Percentiles rank a stretch among this genome's conserved stretches.
Conservation (phyloP, 2,113 vertebrate species). For the Lutjanus erythropterus region DNA sequence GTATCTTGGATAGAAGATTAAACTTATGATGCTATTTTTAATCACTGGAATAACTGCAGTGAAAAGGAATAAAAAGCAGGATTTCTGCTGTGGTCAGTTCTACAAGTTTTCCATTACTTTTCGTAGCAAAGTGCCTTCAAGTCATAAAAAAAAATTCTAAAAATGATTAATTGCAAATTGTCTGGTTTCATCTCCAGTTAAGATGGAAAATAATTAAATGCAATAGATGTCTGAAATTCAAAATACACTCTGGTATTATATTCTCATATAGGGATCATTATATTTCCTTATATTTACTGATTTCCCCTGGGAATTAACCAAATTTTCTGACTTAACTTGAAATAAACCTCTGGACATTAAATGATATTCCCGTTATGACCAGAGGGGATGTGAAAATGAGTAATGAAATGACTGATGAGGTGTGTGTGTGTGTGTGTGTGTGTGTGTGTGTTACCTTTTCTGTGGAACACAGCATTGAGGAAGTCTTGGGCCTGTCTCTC, state of each 20-base stretch:
- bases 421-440: constrained; percentile 36
- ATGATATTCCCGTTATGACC: constrained; percentile 22
- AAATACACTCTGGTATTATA: not conserved
- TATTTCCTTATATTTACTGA: constrained; percentile 3
- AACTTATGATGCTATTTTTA: not conserved
- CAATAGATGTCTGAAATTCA: not conserved
- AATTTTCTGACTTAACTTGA: constrained; percentile 35
- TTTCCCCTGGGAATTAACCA: constrained; percentile 41
- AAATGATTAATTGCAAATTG: constrained; percentile 16
- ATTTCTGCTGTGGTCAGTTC: not conserved
- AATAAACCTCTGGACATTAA: constrained; percentile 26
- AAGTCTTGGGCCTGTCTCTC: constrained; percentile 98
- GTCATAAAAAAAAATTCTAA: not conserved
- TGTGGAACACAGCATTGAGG: constrained; percentile 99
- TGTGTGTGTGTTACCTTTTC: constrained; percentile 88
- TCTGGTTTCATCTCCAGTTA: not conserved
- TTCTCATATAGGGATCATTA: constrained; percentile 1
- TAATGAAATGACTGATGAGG: not conserved
- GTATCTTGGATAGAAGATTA: not conserved
- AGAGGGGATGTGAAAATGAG: constrained; percentile 23
- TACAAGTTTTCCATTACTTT: not conserved
- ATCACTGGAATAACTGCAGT: no score
- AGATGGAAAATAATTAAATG: constrained; percentile 18
- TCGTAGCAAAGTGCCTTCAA: not conserved
- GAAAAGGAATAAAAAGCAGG: not conserved